These are phyloP conservation scores for Ictalurus punctatus DNA, from an alignment of 2,113 vertebrate genomes.

Conservation along the genomic window DNA sequence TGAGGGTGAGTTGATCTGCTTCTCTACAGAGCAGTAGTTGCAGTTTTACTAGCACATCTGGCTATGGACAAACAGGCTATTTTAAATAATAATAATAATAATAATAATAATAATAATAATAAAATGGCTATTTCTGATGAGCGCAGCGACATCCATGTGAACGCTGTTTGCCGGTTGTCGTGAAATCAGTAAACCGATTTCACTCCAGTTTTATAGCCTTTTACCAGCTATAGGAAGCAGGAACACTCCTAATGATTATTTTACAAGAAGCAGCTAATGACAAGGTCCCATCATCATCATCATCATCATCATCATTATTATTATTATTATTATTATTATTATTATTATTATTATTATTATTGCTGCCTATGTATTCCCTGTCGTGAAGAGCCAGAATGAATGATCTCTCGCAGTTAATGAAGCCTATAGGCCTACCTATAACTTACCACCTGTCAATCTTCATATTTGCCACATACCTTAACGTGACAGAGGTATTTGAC, in stretches of 20 bases:
- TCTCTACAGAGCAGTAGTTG: slow-evolving; percentile 27
- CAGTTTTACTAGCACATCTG: not conserved
- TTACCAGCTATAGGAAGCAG: not conserved
- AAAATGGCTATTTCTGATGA: not conserved
- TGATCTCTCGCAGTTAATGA: not conserved
- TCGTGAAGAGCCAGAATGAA: not conserved
- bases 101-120: too few relatives aligned
- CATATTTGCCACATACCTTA: not conserved
- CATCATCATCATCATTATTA: too few relatives aligned
- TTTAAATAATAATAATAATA: too few relatives aligned
- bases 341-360: too few relatives aligned
- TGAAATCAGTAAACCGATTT: not conserved
- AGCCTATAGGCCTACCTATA: not conserved
- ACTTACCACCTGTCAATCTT: not conserved
- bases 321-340: not conserved
- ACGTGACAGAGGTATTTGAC: not conserved
- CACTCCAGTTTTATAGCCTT: not conserved
- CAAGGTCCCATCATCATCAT: not conserved
- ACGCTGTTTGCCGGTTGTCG: not conserved
- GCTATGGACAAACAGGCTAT: too few relatives aligned
- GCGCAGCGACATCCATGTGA: not conserved
- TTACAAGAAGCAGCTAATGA: not conserved
- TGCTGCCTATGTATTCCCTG: not conserved
- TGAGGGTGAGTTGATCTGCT: slow-evolving; percentile 67
- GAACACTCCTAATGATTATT: not conserved